Conservation (phyloP, 2,888 invertebrate genomes). For the Chelonus formosanus region DNA sequence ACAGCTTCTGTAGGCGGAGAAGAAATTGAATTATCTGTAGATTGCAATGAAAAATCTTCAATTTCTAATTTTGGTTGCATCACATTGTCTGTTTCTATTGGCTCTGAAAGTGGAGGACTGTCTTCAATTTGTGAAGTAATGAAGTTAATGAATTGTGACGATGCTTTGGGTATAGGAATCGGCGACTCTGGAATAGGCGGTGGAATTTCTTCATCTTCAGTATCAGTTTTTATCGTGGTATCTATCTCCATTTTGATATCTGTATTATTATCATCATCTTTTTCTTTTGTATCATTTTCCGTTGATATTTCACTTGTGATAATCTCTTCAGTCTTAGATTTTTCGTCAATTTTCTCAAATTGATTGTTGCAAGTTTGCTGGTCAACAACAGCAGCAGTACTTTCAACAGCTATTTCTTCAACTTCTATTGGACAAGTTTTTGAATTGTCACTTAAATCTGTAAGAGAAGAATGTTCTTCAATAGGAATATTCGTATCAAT, state of each 20-base stretch:
- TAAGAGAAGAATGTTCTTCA: not conserved
- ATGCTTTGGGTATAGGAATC: slow-evolving; percentile 47
- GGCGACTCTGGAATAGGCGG: slow-evolving; percentile 48
- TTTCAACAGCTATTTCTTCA: not conserved
- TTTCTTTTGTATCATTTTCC: slow-evolving; percentile 16
- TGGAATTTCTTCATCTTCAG: slow-evolving; percentile 45
- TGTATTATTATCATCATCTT: slow-evolving; percentile 17
- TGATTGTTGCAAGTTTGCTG: no score
- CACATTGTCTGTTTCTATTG: slow-evolving; percentile 37
- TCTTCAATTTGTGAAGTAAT: slow-evolving; percentile 43
- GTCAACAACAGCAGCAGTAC: no score
- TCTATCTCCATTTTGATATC: slow-evolving; percentile 7
- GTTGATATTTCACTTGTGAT: slow-evolving; percentile 15
- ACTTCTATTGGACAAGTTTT: not conserved
- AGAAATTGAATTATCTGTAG: no score
- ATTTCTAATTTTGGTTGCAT: not conserved
- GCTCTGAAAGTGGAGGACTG: slow-evolving; percentile 38
- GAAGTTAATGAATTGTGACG: slow-evolving; percentile 41
- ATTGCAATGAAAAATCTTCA: not conserved
- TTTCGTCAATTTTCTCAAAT: slow-evolving; percentile 40
- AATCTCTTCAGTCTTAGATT: slow-evolving; percentile 29
- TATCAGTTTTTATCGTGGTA: slow-evolving; percentile 17
- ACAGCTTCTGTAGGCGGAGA: not conserved
- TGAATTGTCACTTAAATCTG: not conserved
- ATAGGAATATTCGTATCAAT: no score